These are phyloP conservation scores for Micrasema minimum DNA, from an alignment of 1,140 invertebrate species.

Conservation along the genomic window DNA sequence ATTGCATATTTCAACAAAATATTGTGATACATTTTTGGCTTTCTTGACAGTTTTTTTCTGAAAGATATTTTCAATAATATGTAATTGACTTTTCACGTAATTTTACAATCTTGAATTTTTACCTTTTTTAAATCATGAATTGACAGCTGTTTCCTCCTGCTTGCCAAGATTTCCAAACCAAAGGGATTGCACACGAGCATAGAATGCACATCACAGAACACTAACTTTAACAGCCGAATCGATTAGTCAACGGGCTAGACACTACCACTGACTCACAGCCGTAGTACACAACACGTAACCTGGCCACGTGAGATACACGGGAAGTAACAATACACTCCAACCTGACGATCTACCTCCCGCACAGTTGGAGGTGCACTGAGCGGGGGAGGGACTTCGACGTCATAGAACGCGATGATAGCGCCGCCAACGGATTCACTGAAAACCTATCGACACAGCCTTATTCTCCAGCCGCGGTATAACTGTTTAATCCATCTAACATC, in stretches of 20 bases:
- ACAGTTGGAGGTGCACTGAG: constrained; percentile 34
- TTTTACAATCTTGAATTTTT: too few relatives aligned
- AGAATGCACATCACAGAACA: constrained; percentile 32
- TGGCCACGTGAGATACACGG: constrained; percentile 36
- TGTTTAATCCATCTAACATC: too few relatives aligned
- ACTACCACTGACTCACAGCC: constrained; percentile 31
- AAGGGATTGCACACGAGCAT: constrained; percentile 14
- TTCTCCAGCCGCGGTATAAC: too few relatives aligned
- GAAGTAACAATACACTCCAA: not conserved
- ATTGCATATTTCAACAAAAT: too few relatives aligned
- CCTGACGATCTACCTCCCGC: constrained; percentile 10
- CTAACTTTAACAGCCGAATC: constrained; percentile 4
- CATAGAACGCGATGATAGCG: constrained; percentile 21
- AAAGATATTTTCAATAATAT: too few relatives aligned
- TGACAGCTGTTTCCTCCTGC: constrained; percentile 6
- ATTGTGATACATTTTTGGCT: too few relatives aligned
- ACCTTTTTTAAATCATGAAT: constrained; percentile 26
- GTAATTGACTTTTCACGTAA: too few relatives aligned
- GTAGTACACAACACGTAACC: constrained; percentile 38
- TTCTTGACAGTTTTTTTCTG: too few relatives aligned
- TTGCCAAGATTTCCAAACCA: constrained; percentile 19
- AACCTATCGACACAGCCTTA: too few relatives aligned
- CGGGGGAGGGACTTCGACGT: constrained; percentile 22
- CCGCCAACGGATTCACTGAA: constrained; percentile 28
- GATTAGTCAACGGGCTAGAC: constrained; percentile 30